Evolutionary conservation across 2,888 invertebrate genomes (phyloP).

Genomic region (Pinctada fucata): DNA sequence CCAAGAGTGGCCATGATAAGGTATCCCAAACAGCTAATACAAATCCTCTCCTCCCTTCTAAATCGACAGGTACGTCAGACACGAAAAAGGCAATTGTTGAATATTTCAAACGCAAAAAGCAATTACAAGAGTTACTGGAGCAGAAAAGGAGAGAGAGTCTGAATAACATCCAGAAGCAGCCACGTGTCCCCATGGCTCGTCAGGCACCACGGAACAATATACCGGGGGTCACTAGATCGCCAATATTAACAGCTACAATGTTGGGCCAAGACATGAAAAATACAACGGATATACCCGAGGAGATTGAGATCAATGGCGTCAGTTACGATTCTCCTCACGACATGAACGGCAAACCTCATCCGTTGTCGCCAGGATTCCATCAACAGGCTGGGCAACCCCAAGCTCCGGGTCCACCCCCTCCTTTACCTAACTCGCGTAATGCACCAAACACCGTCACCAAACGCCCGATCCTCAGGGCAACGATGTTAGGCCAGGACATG

Average conservation of each 20-base stretch:
- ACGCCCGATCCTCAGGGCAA: background rate
- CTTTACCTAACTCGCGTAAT: background rate
- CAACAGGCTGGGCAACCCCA: background rate
- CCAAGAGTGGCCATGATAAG: no score
- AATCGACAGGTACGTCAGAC: no score
- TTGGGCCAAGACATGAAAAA: background rate
- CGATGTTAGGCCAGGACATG: background rate
- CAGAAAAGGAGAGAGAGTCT: no score
- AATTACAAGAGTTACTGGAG: no score
- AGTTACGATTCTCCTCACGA: constrained; percentile 9
- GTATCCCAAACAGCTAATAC: no score
- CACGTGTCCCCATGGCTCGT: no score
- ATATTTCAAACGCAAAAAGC: no score
- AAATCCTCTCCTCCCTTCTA: no score
- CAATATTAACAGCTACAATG: background rate
- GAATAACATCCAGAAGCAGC: no score
- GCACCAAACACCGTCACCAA: background rate
- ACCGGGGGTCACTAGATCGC: background rate
- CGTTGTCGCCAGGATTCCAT: background rate
- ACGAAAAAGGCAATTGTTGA: no score
- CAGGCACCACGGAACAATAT: no score
- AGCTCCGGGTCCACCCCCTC: background rate
- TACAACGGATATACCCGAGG: constrained; percentile 19
- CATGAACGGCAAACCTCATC: constrained; percentile 16
- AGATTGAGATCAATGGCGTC: constrained; percentile 15